phyloP scores from a whole-genome alignment of 1,140 invertebrate species.

The Drosophila pectinifera region DNA sequence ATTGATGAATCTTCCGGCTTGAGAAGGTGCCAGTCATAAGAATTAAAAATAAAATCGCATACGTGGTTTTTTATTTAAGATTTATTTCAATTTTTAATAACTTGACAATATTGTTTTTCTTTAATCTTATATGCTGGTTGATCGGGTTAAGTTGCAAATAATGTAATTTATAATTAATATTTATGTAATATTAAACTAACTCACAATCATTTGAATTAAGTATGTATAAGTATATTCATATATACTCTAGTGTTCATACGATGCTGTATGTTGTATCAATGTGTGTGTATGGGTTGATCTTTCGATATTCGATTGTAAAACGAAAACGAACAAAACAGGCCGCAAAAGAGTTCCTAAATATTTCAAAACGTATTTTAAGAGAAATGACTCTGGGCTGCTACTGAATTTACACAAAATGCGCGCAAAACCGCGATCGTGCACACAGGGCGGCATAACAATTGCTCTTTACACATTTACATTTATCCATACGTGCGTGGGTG shows the following conservation, averaged over 20 bases:
- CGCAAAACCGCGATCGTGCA: slow-evolving; percentile 28
- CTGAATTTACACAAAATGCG: slow-evolving; percentile 63
- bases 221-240: slow-evolving; percentile 60
- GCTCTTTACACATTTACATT: slow-evolving; percentile 66
- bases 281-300: slow-evolving; percentile 40
- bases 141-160: slow-evolving; percentile 80
- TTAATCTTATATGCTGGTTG: slow-evolving; percentile 76
- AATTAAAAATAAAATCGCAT: background rate
- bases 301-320: slow-evolving; percentile 56
- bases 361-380: slow-evolving; percentile 39
- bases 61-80: slow-evolving; percentile 49
- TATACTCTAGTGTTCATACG: slow-evolving; percentile 48
- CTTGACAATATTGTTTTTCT: slow-evolving; percentile 77
- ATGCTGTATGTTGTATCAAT: slow-evolving; percentile 33
- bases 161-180: slow-evolving; percentile 83
- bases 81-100: slow-evolving; percentile 79
- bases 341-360: slow-evolving; percentile 42
- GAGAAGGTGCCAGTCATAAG: no score
- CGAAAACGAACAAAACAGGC: slow-evolving; percentile 60
- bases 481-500: slow-evolving; percentile 22
- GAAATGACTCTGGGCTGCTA: slow-evolving; percentile 62
- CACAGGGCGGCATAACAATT: slow-evolving; percentile 55
- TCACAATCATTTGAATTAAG: slow-evolving; percentile 83
- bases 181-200: slow-evolving; percentile 83
- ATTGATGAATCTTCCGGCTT: no score